Evolutionary conservation across 2,797 vertebrate genomes (phyloP), one percentile per base, ranked within the genome.

Genomic region (Spheniscus humboldti): DNA sequence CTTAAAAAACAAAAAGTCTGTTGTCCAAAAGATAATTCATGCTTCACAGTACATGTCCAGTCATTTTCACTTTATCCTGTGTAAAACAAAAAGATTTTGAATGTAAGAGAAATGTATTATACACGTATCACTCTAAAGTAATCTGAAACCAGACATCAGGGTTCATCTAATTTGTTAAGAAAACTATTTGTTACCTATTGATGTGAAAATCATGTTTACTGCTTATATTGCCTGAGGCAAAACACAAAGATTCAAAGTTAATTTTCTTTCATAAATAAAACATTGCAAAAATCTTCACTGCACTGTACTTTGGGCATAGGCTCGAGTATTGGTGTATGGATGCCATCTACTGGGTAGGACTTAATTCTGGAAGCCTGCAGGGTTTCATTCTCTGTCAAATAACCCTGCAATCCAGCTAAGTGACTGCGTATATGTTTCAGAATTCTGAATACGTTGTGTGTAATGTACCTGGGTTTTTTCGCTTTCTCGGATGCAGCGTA

Each of bases 221-320:
- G 91, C 60, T 64, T 95, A 90, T 96, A 92, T 92, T 95, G 96
- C 97, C 82, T 74, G 45, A 91, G 87, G 97, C 93, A 96, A 97
- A 96, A 93, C 93, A 95, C 50, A 67, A 95, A 95, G 94, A 97
- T 95, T 97, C 94, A 87, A 96, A 97, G 96, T 96, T 97, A 97
- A 97, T 98, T 98, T 97, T 86, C 75, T 93, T 93, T 97, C 92
- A 95, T 97, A 94, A 97, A 97, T 97, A 97, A 97, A 94, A 78
- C 78, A 96, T 84, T 30, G 50, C 35, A 77, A 81, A 96, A 79
- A 71, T 76, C 67, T 75, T 78, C 64, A 43, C 56, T 75, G 45
- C 15, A 10, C 28, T 45, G 25, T 69, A 73, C 33, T 35, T 87
- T 9, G 24, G 83, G 64, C 50, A 35, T 24, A 15, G 28, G 24